Base-by-base conservation (phyloP, 2,888 invertebrate species). In the Taenaris catops region DNA sequence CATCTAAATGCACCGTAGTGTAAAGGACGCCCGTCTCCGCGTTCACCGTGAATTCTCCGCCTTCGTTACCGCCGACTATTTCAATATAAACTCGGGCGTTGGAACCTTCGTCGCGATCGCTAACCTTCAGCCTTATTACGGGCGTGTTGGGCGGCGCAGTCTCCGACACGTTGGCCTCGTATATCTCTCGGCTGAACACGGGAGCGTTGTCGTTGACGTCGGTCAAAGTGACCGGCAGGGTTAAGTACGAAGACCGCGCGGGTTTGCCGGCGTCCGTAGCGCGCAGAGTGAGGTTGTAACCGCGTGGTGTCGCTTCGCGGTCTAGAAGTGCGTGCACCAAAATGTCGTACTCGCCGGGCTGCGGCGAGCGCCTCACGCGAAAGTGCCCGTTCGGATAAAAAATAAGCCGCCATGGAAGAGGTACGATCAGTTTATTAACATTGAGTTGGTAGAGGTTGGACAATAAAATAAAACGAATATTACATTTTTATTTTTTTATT, bases 61-160 rank as follows among this genome's bases (percentile, higher is more conserved):
- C 94, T 64, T 96, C 94, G 70, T 97, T 97, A 2, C 97, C 97
- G 1, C 95, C 96, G 1, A 95, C 95, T 33, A 98, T 96, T 75
- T 94, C 93, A 43, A 98, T 91, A 55, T 91, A 91, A 0, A 97
- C 94, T 58, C 93, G 90, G 3, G 96, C 95, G 66, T 96, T 96
- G 63, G 89, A 91, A 0, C 95, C 95, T 49, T 92, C 91, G 65
- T 96, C 96, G 0, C 91, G 91, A 70, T 97, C 97, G 8, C 91
- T 92, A 0, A 97, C 96, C 70, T 94, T 95, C 34, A 98, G 89
- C 48, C 95, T 89, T 48, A 97, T 92, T 21, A 98, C 90, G 0
- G 96, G 96, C 29, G 96, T 96, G 62, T 95, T 94, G 4, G 94
- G 88, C 5, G 97, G 97, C 2, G 96, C 94, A 1, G 93, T 94